Evolutionary conservation across 2,113 vertebrate species (phyloP).

Genomic region (Etia nguti): DNA sequence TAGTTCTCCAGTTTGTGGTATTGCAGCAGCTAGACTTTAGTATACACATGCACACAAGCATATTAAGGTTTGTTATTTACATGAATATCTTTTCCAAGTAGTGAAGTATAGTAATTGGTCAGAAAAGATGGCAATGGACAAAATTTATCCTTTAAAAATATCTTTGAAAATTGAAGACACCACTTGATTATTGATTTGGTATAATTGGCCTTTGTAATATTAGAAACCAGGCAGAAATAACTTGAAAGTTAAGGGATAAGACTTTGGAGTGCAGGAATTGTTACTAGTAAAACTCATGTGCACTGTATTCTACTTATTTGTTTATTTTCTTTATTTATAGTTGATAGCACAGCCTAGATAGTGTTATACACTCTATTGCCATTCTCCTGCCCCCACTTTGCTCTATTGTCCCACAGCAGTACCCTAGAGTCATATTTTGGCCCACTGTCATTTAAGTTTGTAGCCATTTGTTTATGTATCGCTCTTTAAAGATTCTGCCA

Average conservation of each 20-base stretch:
- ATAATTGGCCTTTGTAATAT: neutral
- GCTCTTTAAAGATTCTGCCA: neutral
- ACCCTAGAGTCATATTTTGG: neutral
- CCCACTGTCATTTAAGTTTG: neutral
- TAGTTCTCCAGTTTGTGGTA: conserved; percentile 4
- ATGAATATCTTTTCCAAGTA: neutral
- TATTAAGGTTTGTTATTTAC: neutral
- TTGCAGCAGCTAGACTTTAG: neutral
- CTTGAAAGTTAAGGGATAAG: neutral
- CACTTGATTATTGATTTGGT: neutral
- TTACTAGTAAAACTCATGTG: neutral
- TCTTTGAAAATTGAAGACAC: neutral
- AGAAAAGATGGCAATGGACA: neutral
- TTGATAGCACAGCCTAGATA: neutral
- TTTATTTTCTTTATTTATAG: neutral
- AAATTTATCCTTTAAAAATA: neutral
- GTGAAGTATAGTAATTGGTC: neutral
- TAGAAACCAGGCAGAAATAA: neutral
- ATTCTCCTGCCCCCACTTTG: neutral
- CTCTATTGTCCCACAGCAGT: neutral
- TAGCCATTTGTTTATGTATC: neutral
- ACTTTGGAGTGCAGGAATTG: neutral
- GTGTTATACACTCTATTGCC: neutral
- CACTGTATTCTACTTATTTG: neutral
- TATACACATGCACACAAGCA: neutral